Conservation (phyloP, 2,888 invertebrate genomes). For the Caenorhabditis doughertyi region DNA sequence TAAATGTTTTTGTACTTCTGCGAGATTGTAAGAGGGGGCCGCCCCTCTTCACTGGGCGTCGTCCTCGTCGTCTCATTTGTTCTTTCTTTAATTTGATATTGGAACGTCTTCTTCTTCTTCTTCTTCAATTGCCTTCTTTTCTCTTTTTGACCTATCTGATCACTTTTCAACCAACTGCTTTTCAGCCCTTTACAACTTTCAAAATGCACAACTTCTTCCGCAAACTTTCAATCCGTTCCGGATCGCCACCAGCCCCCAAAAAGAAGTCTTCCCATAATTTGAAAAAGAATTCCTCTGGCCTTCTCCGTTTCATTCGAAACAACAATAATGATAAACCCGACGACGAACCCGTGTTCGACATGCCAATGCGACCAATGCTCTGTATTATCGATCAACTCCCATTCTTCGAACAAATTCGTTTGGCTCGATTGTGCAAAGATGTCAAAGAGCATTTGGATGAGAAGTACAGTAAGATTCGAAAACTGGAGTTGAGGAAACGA, state of each 20-base stretch:
- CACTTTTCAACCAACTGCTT: too few relatives aligned
- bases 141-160: background rate
- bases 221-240: constrained; percentile 54
- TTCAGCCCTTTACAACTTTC: too few relatives aligned
- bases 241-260: constrained; percentile 38
- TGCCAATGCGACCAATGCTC: constrained; percentile 38
- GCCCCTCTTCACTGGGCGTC: too few relatives aligned
- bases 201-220: constrained; percentile 61
- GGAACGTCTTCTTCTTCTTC: background rate
- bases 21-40: background rate
- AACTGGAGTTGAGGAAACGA: constrained; percentile 66
- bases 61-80: background rate
- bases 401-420: constrained; percentile 66
- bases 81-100: background rate
- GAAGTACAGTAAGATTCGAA: constrained; percentile 59
- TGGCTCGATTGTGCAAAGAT: constrained; percentile 46
- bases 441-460: constrained; percentile 59
- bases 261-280: constrained; percentile 31
- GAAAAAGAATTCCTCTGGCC: constrained; percentile 51
- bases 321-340: constrained; percentile 6
- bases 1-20: constrained; percentile 19
- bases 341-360: constrained; percentile 34
- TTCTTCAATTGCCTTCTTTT: background rate
- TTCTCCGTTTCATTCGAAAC: constrained; percentile 50
- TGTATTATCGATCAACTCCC: constrained; percentile 59